Evolutionary conservation across 2,888 invertebrate genomes (phyloP), one percentile per base, ranked within the genome.

Genomic region (Pollenia angustigena): DNA sequence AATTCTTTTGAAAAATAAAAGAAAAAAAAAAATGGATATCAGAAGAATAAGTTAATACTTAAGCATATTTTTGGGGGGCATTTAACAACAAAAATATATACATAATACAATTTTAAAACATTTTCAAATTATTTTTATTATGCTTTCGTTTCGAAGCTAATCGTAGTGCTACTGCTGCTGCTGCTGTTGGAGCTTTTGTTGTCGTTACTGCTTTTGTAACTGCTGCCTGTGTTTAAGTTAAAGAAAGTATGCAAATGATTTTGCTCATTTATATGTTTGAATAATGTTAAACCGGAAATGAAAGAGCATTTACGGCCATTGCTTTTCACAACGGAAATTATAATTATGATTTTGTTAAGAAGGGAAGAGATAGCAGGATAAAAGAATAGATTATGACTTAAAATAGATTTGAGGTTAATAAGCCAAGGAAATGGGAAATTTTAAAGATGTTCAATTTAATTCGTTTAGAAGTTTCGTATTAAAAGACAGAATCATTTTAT

Each of bases 241-340:
- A 32, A 69, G 56, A 62, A 71, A 23, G 32, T 32, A 64, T 76
- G 75, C 52, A 71, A 71, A 62, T 83, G 64, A 9, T 72, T 78
- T 54, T 66, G 71, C 23, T 50, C 71, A 78, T 80, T 80, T 80
- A 54, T 62, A 62, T 54, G n/a, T n/a, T n/a, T n/a, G 52, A 80
- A 71, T 71, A 74, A 81, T 83, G 64, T 60, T 56, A 66, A 50
- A 72, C 71, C 32, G 83, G 83, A 83, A 83, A 78, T 78, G 76
- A 68, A 54, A 69, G 76, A 82, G 76, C 76, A 83, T 78, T 71
- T 71, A n/a, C 56, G 56, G 75, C 75, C 69, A 69, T 76, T 75
- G 82, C 82, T 18, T 52, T 64, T 58, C 40, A 52, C 42, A 72
- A n/a, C 71, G 83, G 83, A 83, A 66, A 83, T 78, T 78, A 42